Evolutionary conservation across 2,888 invertebrate genomes (phyloP), one percentile per base, ranked within the genome.

Genomic region (Margaritifera margaritifera): DNA sequence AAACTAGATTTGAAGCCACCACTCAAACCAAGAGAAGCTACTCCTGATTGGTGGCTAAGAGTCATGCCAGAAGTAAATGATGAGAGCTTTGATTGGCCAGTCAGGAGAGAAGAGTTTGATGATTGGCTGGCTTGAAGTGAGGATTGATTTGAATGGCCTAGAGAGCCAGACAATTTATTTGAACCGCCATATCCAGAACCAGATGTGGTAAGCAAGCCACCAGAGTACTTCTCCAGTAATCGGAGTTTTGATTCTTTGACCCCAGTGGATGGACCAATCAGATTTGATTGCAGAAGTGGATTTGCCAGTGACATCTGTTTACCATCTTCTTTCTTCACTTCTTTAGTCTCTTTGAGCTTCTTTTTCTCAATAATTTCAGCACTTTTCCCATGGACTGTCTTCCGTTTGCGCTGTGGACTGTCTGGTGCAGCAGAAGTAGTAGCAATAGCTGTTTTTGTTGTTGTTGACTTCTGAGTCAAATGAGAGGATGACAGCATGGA

Each of bases 361-460:
- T 68, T 68, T 58, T 68, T 63, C 31, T 63, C 68, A 15, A 62
- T 53, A 18, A 27, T 57, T 31, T 68, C 68, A 6, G 68, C 68
- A 57, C 56, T 62, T 52, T 57, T 63, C 52, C 62, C 62, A 15
- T 31, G 24, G 11, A 62, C 53, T 20, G 57, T 56, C 54, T 68
- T 68, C 20, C 68, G 42, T 42, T 68, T 68, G 31, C 63, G 50
- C 24, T 50, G 62, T 42, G 62, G 62, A 56, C 18, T 52, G 15
- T 42, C 42, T 42, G 42, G 42, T 15, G 15, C 42, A 11, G 42
- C 15, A 15, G 15, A 11, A 0, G 42, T 11, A 24, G 27, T 52
- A 0, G 27, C n/a, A 18, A 64, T 22, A 22, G 52, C 50, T 8
- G 62, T 11, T 52, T 69, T 69, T 24, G 66, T 55, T n/a, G 68